These are phyloP conservation scores for Pediacus dermestoides DNA, from an alignment of 2,888 invertebrate species.

Conservation along the genomic window DNA sequence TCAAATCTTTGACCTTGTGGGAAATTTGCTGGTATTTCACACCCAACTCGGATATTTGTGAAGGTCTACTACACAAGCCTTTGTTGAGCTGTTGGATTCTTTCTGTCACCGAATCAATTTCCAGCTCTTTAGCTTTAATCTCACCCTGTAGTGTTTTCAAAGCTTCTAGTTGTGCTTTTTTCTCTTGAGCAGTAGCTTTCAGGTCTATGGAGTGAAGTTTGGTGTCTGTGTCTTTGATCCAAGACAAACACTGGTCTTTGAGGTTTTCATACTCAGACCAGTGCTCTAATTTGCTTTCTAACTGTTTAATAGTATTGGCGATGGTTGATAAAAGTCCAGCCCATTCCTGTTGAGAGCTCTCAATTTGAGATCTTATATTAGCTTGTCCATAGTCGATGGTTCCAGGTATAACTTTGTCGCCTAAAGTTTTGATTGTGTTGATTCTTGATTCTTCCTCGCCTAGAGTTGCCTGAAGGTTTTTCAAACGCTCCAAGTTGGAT, in stretches of 20 bases:
- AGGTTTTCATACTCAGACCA: conserved; percentile 89
- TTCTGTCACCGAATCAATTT: conserved; percentile 90
- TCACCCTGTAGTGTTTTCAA: conserved; percentile 80
- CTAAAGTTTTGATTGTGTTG: conserved; percentile 74
- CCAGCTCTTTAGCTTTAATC: conserved; percentile 84
- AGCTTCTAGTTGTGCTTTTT: conserved; percentile 78
- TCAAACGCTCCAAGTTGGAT: conserved; percentile 81
- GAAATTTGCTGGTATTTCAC: conserved; percentile 88
- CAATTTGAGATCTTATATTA: conserved; percentile 82
- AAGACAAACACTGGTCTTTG: conserved; percentile 78
- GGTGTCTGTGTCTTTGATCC: conserved; percentile 86
- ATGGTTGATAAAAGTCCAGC: conserved; percentile 75
- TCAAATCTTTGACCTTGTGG: conserved; percentile 86
- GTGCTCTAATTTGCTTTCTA: conserved; percentile 81
- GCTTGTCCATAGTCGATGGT: conserved; percentile 79
- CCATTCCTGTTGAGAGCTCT: conserved; percentile 87
- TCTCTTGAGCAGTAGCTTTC: conserved; percentile 76
- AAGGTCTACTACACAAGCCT: conserved; percentile 68
- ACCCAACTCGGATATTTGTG: conserved; percentile 86
- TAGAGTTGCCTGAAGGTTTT: conserved; percentile 72
- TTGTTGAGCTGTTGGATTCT: conserved; percentile 81
- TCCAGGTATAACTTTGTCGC: conserved; percentile 86
- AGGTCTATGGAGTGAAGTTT: conserved; percentile 84
- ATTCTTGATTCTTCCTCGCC: conserved; percentile 85
- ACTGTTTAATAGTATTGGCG: conserved; percentile 70